Evolutionary conservation across 2,113 vertebrate genomes (phyloP), one percentile per base, ranked within the genome.

Genomic region (Pseudorhombus dupliciocellatus): DNA sequence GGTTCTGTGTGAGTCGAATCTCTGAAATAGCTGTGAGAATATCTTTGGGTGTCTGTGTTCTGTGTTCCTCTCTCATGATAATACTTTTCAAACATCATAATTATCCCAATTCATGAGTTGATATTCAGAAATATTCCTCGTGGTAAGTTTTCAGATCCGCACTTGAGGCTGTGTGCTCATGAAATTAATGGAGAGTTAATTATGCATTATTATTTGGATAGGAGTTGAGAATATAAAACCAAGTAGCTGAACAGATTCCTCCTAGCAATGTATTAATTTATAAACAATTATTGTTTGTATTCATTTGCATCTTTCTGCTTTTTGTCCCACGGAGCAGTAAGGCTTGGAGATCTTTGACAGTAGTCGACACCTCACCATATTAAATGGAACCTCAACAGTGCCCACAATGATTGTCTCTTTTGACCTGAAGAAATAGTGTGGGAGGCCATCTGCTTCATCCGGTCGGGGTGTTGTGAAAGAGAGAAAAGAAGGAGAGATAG

Each of bases 61-160:
- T 20, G 40, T 31, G 21, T 2, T 1, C 25, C 7, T 54, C 24
- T 79, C 30, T n/a, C 54, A 4, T 15, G 21, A 12, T 14, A 44
- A 2, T 66, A 4, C 4, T 50, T 75, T 66, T 34, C 2, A 67
- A 67, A 64, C 72, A 58, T 71, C 53, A n/a, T 63, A 60, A 51
- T 65, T 31, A 31, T 54, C 52, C 55, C 26, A 50, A 9, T n/a
- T 42, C 61, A 46, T 55, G 50, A 37, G 53, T 57, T 42, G 12
- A 28, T 63, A 74, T 84, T 74, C 28, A 21, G n/a, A 74, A 73
- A 66, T 63, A 24, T 52, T 80, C 56, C 21, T 55, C 44, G 6
- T 61, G 54, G 57, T 9, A 18, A 56, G 25, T 68, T 75, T 72
- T 28, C 37, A 34, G 16, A 73, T 60, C 65, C 26, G 50, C 75